Evolutionary conservation across 2,113 vertebrate species (phyloP), one percentile per base, ranked within the genome.

Genomic region (Stictonetta naevosa): DNA sequence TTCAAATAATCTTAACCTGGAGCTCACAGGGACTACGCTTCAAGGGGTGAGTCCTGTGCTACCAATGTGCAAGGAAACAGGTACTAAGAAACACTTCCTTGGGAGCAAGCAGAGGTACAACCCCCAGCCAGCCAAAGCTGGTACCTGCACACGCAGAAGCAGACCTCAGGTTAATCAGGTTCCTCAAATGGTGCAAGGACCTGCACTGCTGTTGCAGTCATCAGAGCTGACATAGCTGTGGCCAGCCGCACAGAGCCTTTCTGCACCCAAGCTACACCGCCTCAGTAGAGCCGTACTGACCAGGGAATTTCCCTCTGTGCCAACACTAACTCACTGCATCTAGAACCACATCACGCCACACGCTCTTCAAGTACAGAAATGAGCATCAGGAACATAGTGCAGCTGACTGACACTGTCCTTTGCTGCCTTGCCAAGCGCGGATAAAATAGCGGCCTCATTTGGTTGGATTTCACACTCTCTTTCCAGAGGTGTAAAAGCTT

Each of bases 201-300:
- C 59, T 42, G 59, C 15, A 71, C n/a, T 83, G 18, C 60, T 62
- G 38, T 31, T 78, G 71, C 55, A 46, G 0, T 66, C 38, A 38
- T 10, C 12, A 52, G 34, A 81, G n/a, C 18, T 84, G 69, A 56
- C 23, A 40, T 8, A 68, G 48, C 23, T 68, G 67, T 73, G 42
- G 23, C 20, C 52, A 38, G 1, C 29, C 46, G 64, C 38, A n/a
- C 38, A 72, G 42, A 68, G 23, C 46, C 22, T 5, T 82, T 56
- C 55, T 6, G 1, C 11, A 6, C n/a, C 55, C 0, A 0, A 28
- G 5, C 36, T 80, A 36, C 3, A 0, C 52, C 2, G 1, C 6
- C 28, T 46, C 59, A 33, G 25, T 4, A 8, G 31, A 64, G 68
- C n/a, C 3, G 5, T 2, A 52, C 26, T 23, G 44, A 58, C 8